Conservation (phyloP, 2,113 vertebrate genomes). For the Percopsis transmontana region DNA sequence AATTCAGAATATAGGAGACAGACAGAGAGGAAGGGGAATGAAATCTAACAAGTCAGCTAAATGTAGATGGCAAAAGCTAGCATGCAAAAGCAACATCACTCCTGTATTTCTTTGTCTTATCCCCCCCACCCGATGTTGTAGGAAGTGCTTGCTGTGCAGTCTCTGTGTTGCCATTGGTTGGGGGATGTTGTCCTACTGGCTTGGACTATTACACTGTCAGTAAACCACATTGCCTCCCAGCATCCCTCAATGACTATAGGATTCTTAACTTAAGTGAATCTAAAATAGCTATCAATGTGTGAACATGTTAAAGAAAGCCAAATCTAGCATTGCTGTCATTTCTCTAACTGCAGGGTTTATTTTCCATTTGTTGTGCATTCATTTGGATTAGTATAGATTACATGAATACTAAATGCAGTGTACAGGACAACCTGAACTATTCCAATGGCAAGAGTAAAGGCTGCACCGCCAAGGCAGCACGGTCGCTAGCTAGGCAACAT, state of each 20-base stretch:
- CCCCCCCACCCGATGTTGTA: neutral
- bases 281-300: too few relatives aligned
- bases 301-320: too few relatives aligned
- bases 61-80: slow-evolving; percentile 88
- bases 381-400: neutral
- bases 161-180: slow-evolving; percentile 45
- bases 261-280: too few relatives aligned
- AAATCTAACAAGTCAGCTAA: slow-evolving; percentile 82
- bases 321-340: too few relatives aligned
- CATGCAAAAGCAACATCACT: slow-evolving; percentile 78
- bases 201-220: neutral
- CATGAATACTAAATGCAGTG: slow-evolving; percentile 23
- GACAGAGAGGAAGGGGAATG: slow-evolving; percentile 68
- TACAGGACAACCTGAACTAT: neutral
- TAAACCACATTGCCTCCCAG: neutral
- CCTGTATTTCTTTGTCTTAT: neutral
- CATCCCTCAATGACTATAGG: too few relatives aligned
- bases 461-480: neutral
- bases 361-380: too few relatives aligned
- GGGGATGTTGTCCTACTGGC: neutral
- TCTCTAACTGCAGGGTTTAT: too few relatives aligned
- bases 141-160: slow-evolving; percentile 61
- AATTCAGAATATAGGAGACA: slow-evolving; percentile 93
- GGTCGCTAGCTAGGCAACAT: slow-evolving; percentile 29
- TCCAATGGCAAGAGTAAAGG: slow-evolving; percentile 1